Percentiles rank a stretch among this genome's conserved stretches.
Conservation (phyloP, 2,888 invertebrate genomes). For the Alloplasta piceator region DNA sequence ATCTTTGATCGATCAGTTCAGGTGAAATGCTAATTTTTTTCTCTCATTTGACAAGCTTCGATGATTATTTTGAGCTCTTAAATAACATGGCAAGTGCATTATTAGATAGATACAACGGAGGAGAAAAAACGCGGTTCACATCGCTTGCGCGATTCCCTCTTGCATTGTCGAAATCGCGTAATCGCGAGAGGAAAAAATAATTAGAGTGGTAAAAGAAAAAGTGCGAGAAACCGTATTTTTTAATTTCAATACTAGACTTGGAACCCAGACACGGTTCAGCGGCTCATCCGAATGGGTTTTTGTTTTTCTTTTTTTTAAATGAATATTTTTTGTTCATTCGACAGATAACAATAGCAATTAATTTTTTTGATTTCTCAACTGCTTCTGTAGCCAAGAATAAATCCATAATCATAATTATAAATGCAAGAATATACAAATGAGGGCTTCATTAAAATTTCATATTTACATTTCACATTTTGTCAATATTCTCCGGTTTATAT, state of each 20-base stretch:
- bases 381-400: too few species aligned
- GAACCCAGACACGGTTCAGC: conserved; percentile 38
- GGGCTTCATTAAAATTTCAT: too few species aligned
- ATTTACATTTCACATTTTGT: too few species aligned
- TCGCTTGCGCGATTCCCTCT: conserved; percentile 43
- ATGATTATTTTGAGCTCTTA: not conserved
- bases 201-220: conserved; percentile 39
- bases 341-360: too few species aligned
- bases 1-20: too few species aligned
- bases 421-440: too few species aligned
- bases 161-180: conserved; percentile 47
- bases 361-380: too few species aligned
- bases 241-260: conserved; percentile 39
- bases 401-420: too few species aligned
- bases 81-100: conserved; percentile 32
- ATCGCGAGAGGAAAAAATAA: conserved; percentile 9
- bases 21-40: too few species aligned
- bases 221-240: conserved; percentile 40
- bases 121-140: conserved; percentile 34
- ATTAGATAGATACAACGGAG: conserved; percentile 19
- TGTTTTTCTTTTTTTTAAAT: conserved; percentile 6
- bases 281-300: conserved; percentile 9
- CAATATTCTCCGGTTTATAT: too few species aligned
- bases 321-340: too few species aligned
- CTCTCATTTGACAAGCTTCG: too few species aligned